Percentiles rank a stretch among this genome's conserved stretches.
Conservation (phyloP, 2,797 vertebrate species). For the Clangula hyemalis region DNA sequence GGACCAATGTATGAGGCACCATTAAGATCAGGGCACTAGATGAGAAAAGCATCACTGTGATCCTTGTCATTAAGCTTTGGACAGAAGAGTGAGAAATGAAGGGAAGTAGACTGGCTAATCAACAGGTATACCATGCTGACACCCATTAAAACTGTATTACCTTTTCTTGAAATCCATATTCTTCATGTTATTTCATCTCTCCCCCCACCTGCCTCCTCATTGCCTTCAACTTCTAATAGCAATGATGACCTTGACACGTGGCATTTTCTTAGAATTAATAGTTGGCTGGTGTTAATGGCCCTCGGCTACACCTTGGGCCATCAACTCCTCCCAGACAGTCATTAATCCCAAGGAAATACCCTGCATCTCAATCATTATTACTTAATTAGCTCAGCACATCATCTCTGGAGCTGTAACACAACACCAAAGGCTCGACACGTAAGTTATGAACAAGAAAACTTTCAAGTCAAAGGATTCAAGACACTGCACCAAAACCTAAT, state of each 20-base stretch:
- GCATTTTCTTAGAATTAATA: slow-evolving; percentile 73
- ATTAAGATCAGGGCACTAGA: slow-evolving; percentile 23
- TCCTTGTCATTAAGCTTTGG: not conserved
- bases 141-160: slow-evolving; percentile 17
- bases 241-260: slow-evolving; percentile 48
- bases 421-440: slow-evolving; percentile 41
- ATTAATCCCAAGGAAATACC: slow-evolving; percentile 77
- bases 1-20: not conserved
- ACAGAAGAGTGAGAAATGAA: slow-evolving; percentile 17
- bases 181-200: not conserved
- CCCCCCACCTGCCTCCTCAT: not conserved
- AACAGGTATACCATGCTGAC: not conserved
- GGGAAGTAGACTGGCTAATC: not conserved
- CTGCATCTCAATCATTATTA: slow-evolving; percentile 60
- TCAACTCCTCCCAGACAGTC: slow-evolving; percentile 77
- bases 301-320: slow-evolving; percentile 74
- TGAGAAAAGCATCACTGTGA: not conserved
- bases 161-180: not conserved
- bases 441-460: slow-evolving; percentile 15
- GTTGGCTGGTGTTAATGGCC: slow-evolving; percentile 71
- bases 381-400: slow-evolving; percentile 68
- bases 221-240: slow-evolving; percentile 46
- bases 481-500: slow-evolving; percentile 3
- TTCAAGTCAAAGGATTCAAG: not conserved
- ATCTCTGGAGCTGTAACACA: slow-evolving; percentile 35